Conservation (phyloP, 2,888 invertebrate species). For the Callyntrura guangdongensis region DNA sequence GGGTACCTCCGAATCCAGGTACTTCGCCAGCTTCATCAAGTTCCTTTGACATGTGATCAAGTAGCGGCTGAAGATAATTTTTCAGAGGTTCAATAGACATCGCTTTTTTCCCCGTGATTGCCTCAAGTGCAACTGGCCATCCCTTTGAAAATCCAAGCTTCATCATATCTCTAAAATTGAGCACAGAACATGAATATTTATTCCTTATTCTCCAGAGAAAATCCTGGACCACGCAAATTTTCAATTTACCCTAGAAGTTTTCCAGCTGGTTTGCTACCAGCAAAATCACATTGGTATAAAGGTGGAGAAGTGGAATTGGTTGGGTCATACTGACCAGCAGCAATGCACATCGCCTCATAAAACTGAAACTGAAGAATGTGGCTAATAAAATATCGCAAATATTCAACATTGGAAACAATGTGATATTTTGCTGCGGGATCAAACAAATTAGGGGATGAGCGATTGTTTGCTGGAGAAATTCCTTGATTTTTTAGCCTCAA, state of each 20-base stretch:
- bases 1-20: constrained; percentile 83
- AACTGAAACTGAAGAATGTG: constrained; percentile 87
- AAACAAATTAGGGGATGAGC: constrained; percentile 84
- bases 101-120: constrained; percentile 86
- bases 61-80: constrained; percentile 86
- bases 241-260: constrained; percentile 85
- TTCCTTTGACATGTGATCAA: constrained; percentile 82
- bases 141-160: constrained; percentile 86
- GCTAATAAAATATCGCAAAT: constrained; percentile 79
- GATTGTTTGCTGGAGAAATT: constrained; percentile 81
- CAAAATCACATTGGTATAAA: constrained; percentile 87
- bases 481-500: constrained; percentile 84
- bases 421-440: constrained; percentile 86
- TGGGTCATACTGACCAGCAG: constrained; percentile 86
- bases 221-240: neutral
- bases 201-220: neutral
- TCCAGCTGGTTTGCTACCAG: constrained; percentile 86
- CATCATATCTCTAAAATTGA: constrained; percentile 86
- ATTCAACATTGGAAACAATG: constrained; percentile 85
- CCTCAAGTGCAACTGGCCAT: constrained; percentile 86
- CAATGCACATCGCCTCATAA: constrained; percentile 86
- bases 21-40: constrained; percentile 85
- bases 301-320: constrained; percentile 83
- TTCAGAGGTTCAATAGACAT: constrained; percentile 86
- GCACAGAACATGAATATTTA: neutral